A percentile compares a stretch with the other conserved stretches of the same genome.
phyloP scores from a whole-genome alignment of 2,797 vertebrate species.

The Danio kyathit region DNA sequence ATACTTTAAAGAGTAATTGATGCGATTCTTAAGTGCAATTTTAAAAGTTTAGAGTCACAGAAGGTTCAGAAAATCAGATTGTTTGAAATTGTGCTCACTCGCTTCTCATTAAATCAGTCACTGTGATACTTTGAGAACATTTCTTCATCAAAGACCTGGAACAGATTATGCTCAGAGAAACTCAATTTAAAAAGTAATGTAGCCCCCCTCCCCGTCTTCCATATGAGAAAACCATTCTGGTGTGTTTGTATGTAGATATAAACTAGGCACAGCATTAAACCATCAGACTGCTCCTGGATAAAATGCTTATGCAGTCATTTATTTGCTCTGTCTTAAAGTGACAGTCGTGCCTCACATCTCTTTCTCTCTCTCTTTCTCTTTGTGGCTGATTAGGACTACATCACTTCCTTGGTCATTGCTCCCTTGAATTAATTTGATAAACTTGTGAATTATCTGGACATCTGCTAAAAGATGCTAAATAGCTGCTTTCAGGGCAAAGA shows the following conservation, averaged over 20 bases:
- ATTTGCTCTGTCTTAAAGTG: constrained; percentile 39
- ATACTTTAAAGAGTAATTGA: constrained; percentile 80
- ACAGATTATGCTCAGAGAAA: constrained; percentile 81
- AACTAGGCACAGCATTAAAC: constrained; percentile 71
- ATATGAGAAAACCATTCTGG: constrained; percentile 71
- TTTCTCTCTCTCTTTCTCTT: constrained; percentile 28
- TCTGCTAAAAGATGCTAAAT: constrained; percentile 53
- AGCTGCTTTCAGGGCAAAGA: constrained; percentile 66
- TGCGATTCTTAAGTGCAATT: constrained; percentile 80
- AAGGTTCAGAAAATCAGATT: constrained; percentile 80
- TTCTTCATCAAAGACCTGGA: constrained; percentile 81
- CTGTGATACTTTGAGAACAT: constrained; percentile 77
- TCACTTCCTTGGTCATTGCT: constrained; percentile 47
- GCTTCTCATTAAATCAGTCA: constrained; percentile 78
- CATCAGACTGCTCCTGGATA: constrained; percentile 51
- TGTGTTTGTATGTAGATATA: constrained; percentile 80
- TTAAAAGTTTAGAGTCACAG: constrained; percentile 80
- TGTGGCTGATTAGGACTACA: constrained; percentile 40
- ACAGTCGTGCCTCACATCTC: constrained; percentile 37
- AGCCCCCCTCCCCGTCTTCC: constrained; percentile 58
- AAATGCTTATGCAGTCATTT: constrained; percentile 56
- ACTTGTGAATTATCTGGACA: constrained; percentile 53
- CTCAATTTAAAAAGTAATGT: constrained; percentile 78
- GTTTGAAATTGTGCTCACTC: constrained; percentile 81
- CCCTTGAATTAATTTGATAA: constrained; percentile 45